phyloP scores from a whole-genome alignment of 2,888 invertebrate species.

The Hartigia nigra region DNA sequence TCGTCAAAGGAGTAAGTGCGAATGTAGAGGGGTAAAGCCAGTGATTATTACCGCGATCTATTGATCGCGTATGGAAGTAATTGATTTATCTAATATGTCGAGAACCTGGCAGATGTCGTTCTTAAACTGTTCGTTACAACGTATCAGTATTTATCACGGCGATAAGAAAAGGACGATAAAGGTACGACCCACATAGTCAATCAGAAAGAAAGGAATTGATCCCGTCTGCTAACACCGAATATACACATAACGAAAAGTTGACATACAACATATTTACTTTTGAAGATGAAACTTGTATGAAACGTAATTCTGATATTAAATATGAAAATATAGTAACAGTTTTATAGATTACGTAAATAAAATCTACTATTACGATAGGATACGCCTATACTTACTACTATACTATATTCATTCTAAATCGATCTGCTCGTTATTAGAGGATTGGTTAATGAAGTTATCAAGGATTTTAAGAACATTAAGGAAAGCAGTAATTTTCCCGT shows the following conservation, averaged over 20 bases:
- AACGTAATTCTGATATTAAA: background rate
- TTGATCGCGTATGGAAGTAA: no score
- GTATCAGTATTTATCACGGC: background rate
- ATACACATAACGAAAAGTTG: background rate
- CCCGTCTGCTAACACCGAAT: slow-evolving; percentile 12
- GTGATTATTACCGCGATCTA: no score
- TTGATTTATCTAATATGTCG: no score
- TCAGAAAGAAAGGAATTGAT: slow-evolving; percentile 31
- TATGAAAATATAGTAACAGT: background rate
- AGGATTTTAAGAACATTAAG: background rate
- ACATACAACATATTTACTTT: background rate
- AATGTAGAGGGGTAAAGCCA: no score
- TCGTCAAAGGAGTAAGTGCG: no score
- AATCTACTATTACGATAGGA: background rate
- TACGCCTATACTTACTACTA: background rate
- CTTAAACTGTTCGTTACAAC: no score
- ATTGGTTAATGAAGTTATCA: background rate
- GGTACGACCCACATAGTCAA: slow-evolving; percentile 32
- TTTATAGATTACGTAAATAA: background rate
- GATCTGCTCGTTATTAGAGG: background rate
- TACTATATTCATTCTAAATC: no score
- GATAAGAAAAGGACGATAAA: background rate
- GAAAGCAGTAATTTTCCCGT: background rate
- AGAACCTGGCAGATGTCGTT: no score
- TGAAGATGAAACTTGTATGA: background rate